Base-by-base conservation (phyloP, 2,797 vertebrate species). In the Poeciliopsis infans region DNA sequence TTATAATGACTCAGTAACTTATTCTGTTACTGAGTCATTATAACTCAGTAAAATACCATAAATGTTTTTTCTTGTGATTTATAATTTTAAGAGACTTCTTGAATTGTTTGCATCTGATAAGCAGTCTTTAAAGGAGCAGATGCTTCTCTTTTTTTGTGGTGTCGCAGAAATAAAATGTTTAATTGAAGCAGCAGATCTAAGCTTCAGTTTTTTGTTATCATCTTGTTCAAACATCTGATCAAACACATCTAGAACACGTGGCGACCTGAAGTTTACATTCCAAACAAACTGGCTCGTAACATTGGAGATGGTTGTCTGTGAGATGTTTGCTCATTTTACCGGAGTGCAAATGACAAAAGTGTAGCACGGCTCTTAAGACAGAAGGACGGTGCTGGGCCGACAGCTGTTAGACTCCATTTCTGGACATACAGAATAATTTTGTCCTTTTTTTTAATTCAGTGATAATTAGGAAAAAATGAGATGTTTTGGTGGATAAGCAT, bases 201-300 rank as follows among this genome's bases (percentile, higher is more conserved):
- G 57, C 79, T 75, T 7, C 45, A 28, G 8, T 47, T 74, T 36
- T 41, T 69, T 68, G 75, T 75, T 83, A 85, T 87, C 79, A 28
- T n/a, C n/a, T 45, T 75, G 69, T 81, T 87, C 77, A 86, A 78
- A 89, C 66, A 80, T 83, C 75, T 49, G 7, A 20, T 41, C 43
- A 70, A 71, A 45, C 79, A 79, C 64, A 78, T 83, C 31, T 33
- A 46, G 51, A 53, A 77, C 79, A 79, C 83, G 79, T 76, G 81
- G 73, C 49, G 41, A 69, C 75, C 79, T 83, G 28, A 69, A 83
- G 80, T 84, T 87, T 83, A 77, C 86, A 88, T 81, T 83, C 79
- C 80, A 82, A 86, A 89, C 74, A 77, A 89, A 82, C 36, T 49
- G 76, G 33, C 76, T 20, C 16, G 1, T 69, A 72, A 80, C 82